Percentiles rank a stretch among this genome's conserved stretches.
phyloP scores from a whole-genome alignment of 2,113 vertebrate genomes.

The Microcebus griseorufus region DNA sequence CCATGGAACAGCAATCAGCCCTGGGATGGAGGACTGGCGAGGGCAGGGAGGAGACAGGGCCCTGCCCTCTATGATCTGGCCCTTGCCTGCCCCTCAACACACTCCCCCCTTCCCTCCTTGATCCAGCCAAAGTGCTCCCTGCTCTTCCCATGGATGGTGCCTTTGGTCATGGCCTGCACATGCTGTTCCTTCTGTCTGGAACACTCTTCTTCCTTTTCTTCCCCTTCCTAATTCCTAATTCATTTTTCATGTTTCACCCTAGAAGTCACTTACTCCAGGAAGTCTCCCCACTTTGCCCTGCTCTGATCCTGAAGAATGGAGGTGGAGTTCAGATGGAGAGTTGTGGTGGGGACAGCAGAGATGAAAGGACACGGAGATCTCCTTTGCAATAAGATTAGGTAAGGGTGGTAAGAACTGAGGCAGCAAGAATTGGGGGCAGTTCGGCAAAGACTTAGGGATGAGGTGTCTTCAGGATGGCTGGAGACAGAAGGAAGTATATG shows the following conservation, averaged over 20 bases:
- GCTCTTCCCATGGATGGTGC: accelerated
- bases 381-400: not conserved
- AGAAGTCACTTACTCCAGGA: not conserved
- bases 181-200: not conserved
- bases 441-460: not conserved
- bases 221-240: not conserved
- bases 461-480: not conserved
- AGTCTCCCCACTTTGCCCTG: no score
- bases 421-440: not conserved
- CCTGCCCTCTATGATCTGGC: no score
- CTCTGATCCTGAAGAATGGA: not conserved
- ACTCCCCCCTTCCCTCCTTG: not conserved
- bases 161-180: not conserved
- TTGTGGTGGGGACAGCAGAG: not conserved
- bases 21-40: accelerated
- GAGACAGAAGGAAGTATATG: not conserved
- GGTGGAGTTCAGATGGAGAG: not conserved
- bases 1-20: not conserved
- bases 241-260: not conserved
- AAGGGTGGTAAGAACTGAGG: not conserved
- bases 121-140: not conserved
- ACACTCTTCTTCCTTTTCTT: not conserved
- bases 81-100: not conserved
- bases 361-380: not conserved
- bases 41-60: not conserved